Evolutionary conservation across 2,888 invertebrate genomes (phyloP).

Genomic region (Agrotis puta): DNA sequence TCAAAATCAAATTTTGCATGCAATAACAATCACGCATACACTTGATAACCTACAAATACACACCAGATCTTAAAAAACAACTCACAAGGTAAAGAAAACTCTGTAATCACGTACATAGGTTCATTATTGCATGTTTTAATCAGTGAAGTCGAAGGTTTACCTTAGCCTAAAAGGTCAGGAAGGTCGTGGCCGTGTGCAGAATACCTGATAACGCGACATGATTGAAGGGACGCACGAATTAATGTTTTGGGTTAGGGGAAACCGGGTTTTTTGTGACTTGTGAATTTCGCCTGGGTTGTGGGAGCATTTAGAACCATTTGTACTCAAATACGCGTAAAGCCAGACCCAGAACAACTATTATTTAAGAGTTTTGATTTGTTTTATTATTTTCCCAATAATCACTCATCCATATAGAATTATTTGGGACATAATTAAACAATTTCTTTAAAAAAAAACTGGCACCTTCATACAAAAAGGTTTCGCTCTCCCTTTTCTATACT

Average conservation of each 20-base stretch:
- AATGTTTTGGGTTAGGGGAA: conserved; percentile 28
- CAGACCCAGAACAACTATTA: no score
- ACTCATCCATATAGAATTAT: no score
- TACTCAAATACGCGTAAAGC: no score
- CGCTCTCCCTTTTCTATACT: no score
- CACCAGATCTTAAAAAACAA: no score
- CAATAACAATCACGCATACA: background rate
- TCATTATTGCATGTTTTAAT: conserved; percentile 24
- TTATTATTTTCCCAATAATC: no score
- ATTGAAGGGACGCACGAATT: conserved; percentile 57
- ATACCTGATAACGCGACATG: conserved; percentile 35
- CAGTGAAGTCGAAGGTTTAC: conserved; percentile 16
- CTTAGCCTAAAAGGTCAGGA: conserved; percentile 37
- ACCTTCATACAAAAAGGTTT: no score
- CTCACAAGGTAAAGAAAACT: background rate
- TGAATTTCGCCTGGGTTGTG: background rate
- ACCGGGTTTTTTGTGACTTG: background rate
- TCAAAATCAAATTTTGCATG: background rate
- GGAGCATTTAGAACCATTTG: no score
- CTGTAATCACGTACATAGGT: background rate
- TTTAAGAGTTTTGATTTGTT: no score
- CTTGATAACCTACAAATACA: background rate
- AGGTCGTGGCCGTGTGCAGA: conserved; percentile 36
- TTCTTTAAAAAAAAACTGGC: no score
- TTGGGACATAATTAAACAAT: no score